Evolutionary conservation across 2,113 vertebrate genomes (phyloP).

Genomic region (Tympanuchus pallidicinctus): DNA sequence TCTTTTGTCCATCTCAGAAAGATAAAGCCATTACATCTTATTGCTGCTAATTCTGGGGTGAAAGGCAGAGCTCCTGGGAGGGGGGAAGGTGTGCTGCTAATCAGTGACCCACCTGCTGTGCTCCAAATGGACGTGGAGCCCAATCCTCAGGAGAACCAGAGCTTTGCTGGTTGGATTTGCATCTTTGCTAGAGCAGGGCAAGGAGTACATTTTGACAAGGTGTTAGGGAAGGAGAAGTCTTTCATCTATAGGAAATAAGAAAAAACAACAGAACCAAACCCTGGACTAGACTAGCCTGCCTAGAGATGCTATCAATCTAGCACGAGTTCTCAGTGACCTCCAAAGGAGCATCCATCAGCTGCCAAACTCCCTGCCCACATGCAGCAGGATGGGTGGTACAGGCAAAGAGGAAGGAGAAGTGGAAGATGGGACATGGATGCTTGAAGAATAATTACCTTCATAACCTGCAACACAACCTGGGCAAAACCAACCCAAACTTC

Average conservation of each 20-base stretch:
- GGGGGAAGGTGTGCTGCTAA: not conserved
- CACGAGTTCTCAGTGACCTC: not conserved
- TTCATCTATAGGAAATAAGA: not conserved
- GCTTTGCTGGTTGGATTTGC: not conserved
- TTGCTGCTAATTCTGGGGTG: not conserved
- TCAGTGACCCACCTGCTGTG: not conserved
- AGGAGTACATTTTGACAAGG: not conserved
- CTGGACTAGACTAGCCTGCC: not conserved
- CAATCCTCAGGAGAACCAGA: not conserved
- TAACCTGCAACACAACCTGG: not conserved
- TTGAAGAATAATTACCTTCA: too few species aligned
- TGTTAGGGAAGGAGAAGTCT: not conserved
- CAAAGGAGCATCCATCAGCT: not conserved
- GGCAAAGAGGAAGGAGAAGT: not conserved
- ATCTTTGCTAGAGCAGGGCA: not conserved
- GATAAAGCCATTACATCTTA: not conserved
- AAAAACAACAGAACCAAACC: too few species aligned
- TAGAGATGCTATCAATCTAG: not conserved
- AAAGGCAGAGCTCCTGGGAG: not conserved
- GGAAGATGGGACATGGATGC: not conserved
- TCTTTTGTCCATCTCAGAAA: conserved; percentile 19
- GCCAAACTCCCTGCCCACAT: not conserved
- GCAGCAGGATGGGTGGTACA: not conserved
- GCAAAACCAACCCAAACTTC: not conserved
- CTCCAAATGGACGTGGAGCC: fast-evolving